phyloP scores from a whole-genome alignment of 2,797 vertebrate species.

The Gymnocypris eckloni region DNA sequence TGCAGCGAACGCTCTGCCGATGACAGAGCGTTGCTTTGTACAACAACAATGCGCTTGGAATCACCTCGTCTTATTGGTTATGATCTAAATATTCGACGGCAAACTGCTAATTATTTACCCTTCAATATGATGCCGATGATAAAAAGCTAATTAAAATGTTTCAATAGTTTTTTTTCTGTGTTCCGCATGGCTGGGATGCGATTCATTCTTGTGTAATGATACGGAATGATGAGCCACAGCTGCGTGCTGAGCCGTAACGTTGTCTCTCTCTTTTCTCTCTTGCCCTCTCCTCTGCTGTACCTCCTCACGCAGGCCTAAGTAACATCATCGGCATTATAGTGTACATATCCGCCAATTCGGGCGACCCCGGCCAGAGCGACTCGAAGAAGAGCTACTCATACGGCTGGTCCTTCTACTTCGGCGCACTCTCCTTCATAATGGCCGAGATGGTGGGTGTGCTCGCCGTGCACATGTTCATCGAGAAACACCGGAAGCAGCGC shows the following conservation, averaged over 20 bases:
- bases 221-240: constrained; percentile 70
- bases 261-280: constrained; percentile 22
- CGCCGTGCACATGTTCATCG: constrained; percentile 98
- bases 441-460: constrained; percentile 97
- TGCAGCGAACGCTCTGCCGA: neutral
- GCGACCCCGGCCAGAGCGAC: constrained; percentile 96
- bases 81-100: constrained; percentile 69
- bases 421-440: constrained; percentile 97
- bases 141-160: constrained; percentile 71
- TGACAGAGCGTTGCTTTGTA: constrained; percentile 23
- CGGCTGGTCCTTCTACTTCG: constrained; percentile 99
- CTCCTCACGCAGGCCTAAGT: constrained; percentile 84
- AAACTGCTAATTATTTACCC: constrained; percentile 76
- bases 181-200: constrained; percentile 66
- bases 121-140: constrained; percentile 67
- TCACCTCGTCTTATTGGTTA: constrained; percentile 67
- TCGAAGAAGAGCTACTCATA: constrained; percentile 99
- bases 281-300: constrained; percentile 11
- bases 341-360: constrained; percentile 97
- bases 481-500: constrained; percentile 93
- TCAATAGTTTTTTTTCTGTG: constrained; percentile 71
- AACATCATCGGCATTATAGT: constrained; percentile 99
- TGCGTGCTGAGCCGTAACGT: constrained; percentile 55
- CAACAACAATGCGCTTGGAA: constrained; percentile 23
- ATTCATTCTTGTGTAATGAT: constrained; percentile 72